Conservation (phyloP, 2,888 invertebrate species). For the Sthenelais limicola region DNA sequence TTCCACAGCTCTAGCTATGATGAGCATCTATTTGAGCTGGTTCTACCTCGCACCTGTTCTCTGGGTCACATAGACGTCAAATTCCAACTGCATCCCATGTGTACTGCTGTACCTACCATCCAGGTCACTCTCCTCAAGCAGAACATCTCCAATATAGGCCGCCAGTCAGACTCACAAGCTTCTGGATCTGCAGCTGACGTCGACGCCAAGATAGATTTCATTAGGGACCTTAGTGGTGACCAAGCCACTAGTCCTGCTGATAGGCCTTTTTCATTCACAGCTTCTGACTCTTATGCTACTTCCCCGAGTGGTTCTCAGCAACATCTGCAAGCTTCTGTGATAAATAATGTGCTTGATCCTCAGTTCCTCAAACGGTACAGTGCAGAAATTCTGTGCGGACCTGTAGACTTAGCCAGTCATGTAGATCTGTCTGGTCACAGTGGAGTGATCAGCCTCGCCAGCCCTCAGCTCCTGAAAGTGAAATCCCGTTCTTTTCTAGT, state of each 20-base stretch:
- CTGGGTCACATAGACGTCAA: conserved; percentile 93
- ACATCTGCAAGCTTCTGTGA: conserved; percentile 33
- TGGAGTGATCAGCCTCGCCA: conserved; percentile 88
- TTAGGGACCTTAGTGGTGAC: conserved; percentile 18
- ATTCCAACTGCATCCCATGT: conserved; percentile 85
- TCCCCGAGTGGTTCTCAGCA: conserved; percentile 3
- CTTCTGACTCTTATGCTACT: conserved; percentile 25
- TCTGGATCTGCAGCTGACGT: conserved; percentile 25
- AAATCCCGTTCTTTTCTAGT: conserved; percentile 69
- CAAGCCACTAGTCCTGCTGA: conserved; percentile 22
- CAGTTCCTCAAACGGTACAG: conserved; percentile 90
- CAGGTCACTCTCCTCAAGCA: conserved; percentile 82
- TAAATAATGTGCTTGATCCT: conserved; percentile 42
- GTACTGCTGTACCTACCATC: conserved; percentile 84
- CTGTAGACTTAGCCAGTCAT: conserved; percentile 85
- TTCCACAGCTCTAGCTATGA: conserved; percentile 89
- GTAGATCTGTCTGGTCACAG: conserved; percentile 88
- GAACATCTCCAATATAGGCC: conserved; percentile 77
- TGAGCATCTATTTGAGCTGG: conserved; percentile 91
- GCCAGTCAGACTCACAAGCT: background rate
- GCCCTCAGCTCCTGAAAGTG: conserved; percentile 76
- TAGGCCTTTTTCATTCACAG: conserved; percentile 10
- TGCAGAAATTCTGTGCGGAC: conserved; percentile 92
- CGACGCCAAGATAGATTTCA: conserved; percentile 46
- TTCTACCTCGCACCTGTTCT: conserved; percentile 82